phyloP scores from a whole-genome alignment of 1,140 invertebrate genomes.

The Calephelis nemesis region DNA sequence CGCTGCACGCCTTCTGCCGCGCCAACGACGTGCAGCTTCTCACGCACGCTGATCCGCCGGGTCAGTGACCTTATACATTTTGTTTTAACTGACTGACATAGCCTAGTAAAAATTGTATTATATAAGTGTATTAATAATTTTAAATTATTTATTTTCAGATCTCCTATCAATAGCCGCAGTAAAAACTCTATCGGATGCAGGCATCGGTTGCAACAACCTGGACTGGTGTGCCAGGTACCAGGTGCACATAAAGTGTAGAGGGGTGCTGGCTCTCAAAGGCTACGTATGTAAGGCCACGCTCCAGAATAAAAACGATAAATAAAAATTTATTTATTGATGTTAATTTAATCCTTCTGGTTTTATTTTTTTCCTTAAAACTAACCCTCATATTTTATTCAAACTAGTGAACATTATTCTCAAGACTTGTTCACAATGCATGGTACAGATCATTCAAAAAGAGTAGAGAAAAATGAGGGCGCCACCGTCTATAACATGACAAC shows the following conservation, averaged over 20 bases:
- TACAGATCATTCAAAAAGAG: too few relatives aligned
- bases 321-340: slow-evolving; percentile 22
- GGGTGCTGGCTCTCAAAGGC: slow-evolving; percentile 93
- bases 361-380: too few relatives aligned
- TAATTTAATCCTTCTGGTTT: not conserved
- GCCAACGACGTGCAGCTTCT: slow-evolving; percentile 94
- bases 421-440: too few relatives aligned
- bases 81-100: too few relatives aligned
- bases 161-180: slow-evolving; percentile 61
- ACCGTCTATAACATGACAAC: too few relatives aligned
- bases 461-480: too few relatives aligned
- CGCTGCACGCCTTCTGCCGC: slow-evolving; percentile 93
- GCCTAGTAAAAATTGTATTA: too few relatives aligned
- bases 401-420: too few relatives aligned
- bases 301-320: slow-evolving; percentile 27
- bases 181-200: slow-evolving; percentile 61
- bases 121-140: not conserved
- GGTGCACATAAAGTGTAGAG: slow-evolving; percentile 92
- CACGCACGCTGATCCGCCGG: slow-evolving; percentile 95
- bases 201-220: slow-evolving; percentile 62
- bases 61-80: slow-evolving; percentile 74
- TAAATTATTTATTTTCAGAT: slow-evolving; percentile 46
- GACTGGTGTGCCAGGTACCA: slow-evolving; percentile 91
- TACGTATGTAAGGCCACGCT: slow-evolving; percentile 78
- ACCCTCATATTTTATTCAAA: too few relatives aligned